Conservation (phyloP, 2,113 vertebrate genomes). For the Sapayoa aenigma region DNA sequence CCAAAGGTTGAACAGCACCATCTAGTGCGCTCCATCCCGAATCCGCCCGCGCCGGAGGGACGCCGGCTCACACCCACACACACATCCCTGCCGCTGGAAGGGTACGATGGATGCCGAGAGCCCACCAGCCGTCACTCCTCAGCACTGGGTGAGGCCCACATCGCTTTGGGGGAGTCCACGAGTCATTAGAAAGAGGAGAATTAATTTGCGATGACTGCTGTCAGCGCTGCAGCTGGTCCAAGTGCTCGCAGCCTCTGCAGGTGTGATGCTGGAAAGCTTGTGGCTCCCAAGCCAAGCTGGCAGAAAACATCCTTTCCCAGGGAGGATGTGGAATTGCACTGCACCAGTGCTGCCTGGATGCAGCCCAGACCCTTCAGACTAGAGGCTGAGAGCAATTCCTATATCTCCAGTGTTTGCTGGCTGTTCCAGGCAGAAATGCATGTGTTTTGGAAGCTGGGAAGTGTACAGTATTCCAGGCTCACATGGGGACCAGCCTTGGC, state of each 20-base stretch:
- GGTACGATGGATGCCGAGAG: rapidly evolving
- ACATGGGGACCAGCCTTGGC: not conserved
- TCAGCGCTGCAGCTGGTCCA: not conserved
- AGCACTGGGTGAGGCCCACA: rapidly evolving
- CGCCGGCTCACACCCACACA: rapidly evolving
- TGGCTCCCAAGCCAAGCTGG: rapidly evolving
- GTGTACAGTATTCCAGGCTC: not conserved
- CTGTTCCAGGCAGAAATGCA: not conserved
- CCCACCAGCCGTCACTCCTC: not conserved
- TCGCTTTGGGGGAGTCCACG: not conserved
- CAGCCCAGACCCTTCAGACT: not conserved
- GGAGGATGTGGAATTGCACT: not conserved
- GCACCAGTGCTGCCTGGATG: not conserved
- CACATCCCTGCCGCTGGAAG: not conserved
- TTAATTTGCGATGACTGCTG: not conserved
- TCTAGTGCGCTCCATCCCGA: not conserved
- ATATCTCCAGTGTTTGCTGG: not conserved
- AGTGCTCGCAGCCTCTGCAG: not conserved
- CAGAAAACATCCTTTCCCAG: not conserved
- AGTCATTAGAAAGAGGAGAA: not conserved
- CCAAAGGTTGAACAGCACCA: slow-evolving; percentile 62
- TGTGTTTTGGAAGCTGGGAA: not conserved
- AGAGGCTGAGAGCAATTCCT: not conserved
- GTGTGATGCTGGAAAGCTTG: not conserved
- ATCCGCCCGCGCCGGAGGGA: not conserved